A percentile compares a stretch with the other conserved stretches of the same genome.
phyloP scores from a whole-genome alignment of 2,113 vertebrate genomes.

The Echinops telfairi region DNA sequence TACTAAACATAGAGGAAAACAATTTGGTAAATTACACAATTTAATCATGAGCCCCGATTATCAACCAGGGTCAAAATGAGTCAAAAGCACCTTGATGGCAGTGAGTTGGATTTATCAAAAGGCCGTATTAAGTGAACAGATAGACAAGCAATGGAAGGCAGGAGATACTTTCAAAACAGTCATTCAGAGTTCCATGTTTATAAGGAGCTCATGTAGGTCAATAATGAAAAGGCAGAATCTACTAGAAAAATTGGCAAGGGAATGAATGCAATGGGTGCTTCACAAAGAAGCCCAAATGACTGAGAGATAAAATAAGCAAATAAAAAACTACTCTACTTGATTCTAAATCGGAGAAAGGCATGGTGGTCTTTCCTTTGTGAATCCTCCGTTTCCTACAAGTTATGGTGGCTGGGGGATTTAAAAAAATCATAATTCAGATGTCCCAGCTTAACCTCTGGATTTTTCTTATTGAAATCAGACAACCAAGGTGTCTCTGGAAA shows the following conservation, averaged over 20 bases:
- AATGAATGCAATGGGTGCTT: neutral
- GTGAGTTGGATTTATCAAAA: no score
- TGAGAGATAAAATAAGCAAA: no score
- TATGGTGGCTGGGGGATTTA: neutral
- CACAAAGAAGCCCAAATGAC: neutral
- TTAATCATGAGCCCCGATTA: no score
- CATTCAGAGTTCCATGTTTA: neutral
- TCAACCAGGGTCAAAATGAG: no score
- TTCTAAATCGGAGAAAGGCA: neutral
- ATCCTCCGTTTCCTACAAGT: neutral
- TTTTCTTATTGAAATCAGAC: neutral
- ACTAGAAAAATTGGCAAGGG: neutral
- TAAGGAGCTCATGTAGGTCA: neutral
- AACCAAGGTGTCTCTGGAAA: neutral
- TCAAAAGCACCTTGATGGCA: no score
- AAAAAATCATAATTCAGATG: neutral
- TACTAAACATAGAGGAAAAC: no score
- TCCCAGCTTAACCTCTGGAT: neutral
- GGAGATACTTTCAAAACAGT: no score
- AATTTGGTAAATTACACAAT: no score
- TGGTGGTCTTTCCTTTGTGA: neutral
- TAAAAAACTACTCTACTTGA: neutral
- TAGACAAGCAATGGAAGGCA: no score
- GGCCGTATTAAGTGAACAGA: no score
- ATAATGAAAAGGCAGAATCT: neutral